Conservation (phyloP, 2,888 invertebrate genomes). For the Palloptera scutellata region DNA sequence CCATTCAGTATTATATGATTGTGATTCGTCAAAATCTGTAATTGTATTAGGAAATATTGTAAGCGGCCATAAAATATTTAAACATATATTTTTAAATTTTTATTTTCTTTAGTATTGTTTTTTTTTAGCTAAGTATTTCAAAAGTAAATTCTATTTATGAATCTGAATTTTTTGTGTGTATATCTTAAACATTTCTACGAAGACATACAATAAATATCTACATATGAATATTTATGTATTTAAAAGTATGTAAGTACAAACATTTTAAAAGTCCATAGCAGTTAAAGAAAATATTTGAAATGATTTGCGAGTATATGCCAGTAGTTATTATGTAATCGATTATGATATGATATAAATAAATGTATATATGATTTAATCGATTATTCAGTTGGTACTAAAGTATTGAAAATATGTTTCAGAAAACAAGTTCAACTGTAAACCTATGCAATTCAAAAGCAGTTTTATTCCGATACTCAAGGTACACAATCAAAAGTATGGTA, state of each 20-base stretch:
- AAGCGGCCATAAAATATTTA: slow-evolving; percentile 35
- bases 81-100: slow-evolving; percentile 27
- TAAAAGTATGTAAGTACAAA: not conserved
- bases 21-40: slow-evolving; percentile 65
- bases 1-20: slow-evolving; percentile 64
- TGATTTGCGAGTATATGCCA: not conserved
- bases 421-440: no score
- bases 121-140: not conserved
- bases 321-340: not conserved
- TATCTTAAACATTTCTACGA: no score
- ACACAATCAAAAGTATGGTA: no score
- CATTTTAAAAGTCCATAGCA: no score
- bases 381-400: no score
- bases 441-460: no score
- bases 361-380: no score
- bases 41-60: slow-evolving; percentile 54
- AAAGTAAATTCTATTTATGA: not conserved
- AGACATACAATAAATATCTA: not conserved
- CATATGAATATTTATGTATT: not conserved
- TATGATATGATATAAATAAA: no score
- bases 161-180: no score
- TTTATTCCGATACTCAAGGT: no score
- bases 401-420: no score
- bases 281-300: not conserved
- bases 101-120: not conserved